Percentiles rank a stretch among this genome's conserved stretches.
Evolutionary conservation across 2,113 vertebrate genomes (phyloP).

Genomic region (Camelus bactrianus): DNA sequence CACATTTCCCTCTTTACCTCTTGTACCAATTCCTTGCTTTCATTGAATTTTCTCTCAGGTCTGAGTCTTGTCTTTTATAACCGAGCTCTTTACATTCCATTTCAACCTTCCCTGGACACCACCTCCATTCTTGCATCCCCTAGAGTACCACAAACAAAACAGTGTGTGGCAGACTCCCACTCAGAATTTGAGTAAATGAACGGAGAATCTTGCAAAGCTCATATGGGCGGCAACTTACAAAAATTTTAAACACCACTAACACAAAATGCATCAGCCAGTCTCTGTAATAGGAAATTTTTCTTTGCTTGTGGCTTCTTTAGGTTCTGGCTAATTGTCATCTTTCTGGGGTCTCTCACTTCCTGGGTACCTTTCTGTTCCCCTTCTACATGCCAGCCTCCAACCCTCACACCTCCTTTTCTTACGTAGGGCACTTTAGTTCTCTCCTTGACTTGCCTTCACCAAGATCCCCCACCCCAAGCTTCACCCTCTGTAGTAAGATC

Average conservation of each 20-base stretch:
- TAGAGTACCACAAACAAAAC: neutral
- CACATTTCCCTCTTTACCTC: neutral
- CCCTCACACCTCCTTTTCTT: neutral
- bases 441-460: neutral
- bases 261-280: neutral
- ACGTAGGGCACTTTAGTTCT: neutral
- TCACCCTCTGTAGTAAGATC: neutral
- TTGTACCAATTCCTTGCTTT: neutral
- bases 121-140: neutral
- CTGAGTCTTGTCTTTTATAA: neutral
- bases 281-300: neutral
- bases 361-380: neutral
- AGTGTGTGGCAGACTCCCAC: neutral
- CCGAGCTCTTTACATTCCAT: neutral
- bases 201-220: neutral
- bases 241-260: neutral
- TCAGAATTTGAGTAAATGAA: neutral
- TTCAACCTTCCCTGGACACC: neutral
- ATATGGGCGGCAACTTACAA: neutral
- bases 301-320: neutral
- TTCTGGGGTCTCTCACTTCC: neutral
- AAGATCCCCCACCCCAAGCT: neutral
- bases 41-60: neutral
- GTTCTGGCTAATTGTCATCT: neutral
- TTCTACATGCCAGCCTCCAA: neutral